These are phyloP conservation scores for Xylophagus ater DNA, from an alignment of 2,888 invertebrate species.

Conservation along the genomic window DNA sequence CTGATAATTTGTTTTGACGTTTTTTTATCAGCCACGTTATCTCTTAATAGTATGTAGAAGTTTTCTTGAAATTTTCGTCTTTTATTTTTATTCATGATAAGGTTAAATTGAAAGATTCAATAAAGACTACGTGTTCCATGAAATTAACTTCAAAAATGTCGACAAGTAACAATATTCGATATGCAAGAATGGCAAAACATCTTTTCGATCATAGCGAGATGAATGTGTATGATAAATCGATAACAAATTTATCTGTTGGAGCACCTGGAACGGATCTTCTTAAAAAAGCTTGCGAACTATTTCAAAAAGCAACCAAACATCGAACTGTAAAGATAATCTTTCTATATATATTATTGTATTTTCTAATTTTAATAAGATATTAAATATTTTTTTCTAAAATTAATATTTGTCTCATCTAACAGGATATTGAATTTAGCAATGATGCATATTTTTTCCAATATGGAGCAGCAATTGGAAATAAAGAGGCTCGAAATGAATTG, in stretches of 20 bases:
- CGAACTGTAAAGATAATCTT: conserved; percentile 34
- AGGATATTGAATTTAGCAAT: conserved; percentile 32
- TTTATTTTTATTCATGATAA: too few relatives aligned
- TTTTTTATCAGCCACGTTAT: too few relatives aligned
- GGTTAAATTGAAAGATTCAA: too few relatives aligned
- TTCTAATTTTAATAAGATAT: background rate
- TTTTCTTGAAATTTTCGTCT: too few relatives aligned
- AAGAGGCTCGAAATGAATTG: conserved; percentile 40
- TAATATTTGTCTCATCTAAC: conserved; percentile 12
- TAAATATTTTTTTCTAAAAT: background rate
- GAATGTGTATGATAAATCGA: conserved; percentile 40
- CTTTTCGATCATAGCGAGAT: conserved; percentile 40
- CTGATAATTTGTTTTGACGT: too few relatives aligned
- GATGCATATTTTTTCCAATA: conserved; percentile 43
- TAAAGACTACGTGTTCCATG: too few relatives aligned
- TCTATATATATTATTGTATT: background rate
- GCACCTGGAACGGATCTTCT: conserved; percentile 45
- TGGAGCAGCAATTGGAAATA: conserved; percentile 42
- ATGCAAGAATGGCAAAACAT: too few relatives aligned
- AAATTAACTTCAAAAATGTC: too few relatives aligned
- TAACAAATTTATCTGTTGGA: conserved; percentile 43
- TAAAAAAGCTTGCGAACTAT: conserved; percentile 37
- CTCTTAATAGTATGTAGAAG: too few relatives aligned
- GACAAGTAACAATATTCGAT: too few relatives aligned
- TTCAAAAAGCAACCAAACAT: conserved; percentile 40